Percentiles rank a stretch among this genome's conserved stretches.
These are phyloP conservation scores for Ptyas mucosa DNA, from an alignment of 2,113 vertebrate genomes.

Conservation along the genomic window DNA sequence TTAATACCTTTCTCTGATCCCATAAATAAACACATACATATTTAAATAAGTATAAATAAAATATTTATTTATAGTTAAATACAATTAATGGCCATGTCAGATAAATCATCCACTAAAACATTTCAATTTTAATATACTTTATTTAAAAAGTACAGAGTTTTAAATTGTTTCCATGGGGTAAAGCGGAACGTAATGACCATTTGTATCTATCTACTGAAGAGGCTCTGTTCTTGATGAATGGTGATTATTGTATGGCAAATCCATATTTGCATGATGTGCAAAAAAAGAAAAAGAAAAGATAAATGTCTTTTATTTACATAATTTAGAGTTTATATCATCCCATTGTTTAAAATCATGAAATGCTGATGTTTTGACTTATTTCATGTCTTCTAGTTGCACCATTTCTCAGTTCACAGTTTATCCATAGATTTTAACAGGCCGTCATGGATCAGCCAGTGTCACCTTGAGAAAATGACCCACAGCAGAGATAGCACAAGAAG, in stretches of 20 bases:
- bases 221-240: conserved; percentile 73
- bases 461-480: conserved; percentile 79
- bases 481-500: conserved; percentile 76
- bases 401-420: conserved; percentile 76
- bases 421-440: conserved; percentile 78
- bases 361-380: conserved; percentile 77
- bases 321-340: conserved; percentile 76
- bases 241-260: conserved; percentile 71
- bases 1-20: neutral
- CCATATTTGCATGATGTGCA: conserved; percentile 89
- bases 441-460: conserved; percentile 76
- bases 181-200: conserved; percentile 86
- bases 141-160: conserved; percentile 97
- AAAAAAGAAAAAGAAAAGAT: conserved; percentile 78
- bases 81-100: conserved; percentile 15
- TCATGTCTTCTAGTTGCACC: conserved; percentile 76
- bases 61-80: neutral
- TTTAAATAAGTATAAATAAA: neutral
- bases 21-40: neutral
- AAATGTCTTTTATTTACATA: conserved; percentile 59
- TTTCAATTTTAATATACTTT: conserved; percentile 89
- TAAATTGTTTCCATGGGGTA: conserved; percentile 85
- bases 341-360: conserved; percentile 84
- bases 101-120: conserved; percentile 42
- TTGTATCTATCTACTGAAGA: conserved; percentile 72